Evolutionary conservation across 2,888 invertebrate genomes (phyloP), one percentile per base, ranked within the genome.

Genomic region (Apodemia duryi): DNA sequence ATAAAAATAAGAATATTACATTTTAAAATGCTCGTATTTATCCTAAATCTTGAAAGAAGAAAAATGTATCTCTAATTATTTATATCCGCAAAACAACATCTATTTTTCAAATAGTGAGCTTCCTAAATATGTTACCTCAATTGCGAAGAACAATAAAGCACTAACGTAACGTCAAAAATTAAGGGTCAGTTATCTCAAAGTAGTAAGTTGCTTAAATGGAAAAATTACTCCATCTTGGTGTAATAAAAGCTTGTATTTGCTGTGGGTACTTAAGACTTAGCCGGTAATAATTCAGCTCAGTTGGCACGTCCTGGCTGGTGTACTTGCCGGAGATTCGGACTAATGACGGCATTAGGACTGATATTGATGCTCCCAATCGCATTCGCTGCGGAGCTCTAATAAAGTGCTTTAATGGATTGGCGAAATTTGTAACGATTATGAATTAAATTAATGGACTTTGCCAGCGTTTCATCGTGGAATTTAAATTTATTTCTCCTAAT

Each of bases 351-450:
- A 60, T 60, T 60, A 60, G 35, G 57, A 60, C 5, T 32, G 57
- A 60, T 60, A 60, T 60, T 60, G 57, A 60, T 60, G 57, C 57
- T 49, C 57, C 57, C 57, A 13, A 60, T 60, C 35, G 57, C 57
- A 32, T 13, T 32, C 57, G 57, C 57, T 35, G 54, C 54, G 32
- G 57, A 60, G 32, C 57, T 60, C 57, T 60, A 60, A 35, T 60
- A 60, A 60, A 60, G 35, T 60, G 57, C 57, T 60, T 35, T 60
- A 60, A 60, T 60, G 60, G 60, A 60, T 60, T 32, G 60, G 35
- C n/a, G 32, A 35, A 60, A 60, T 60, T 60, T 60, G 60, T 60
- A 60, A 60, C 60, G 60, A 35, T 60, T 60, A 60, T 60, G 60
- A 60, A 35, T 60, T 35, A 60, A 60, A 60, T 60, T 32, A 60